Percentiles rank a stretch among this genome's conserved stretches.
Conservation (phyloP, 2,797 vertebrate genomes). For the Pyrrhura leucotis region DNA sequence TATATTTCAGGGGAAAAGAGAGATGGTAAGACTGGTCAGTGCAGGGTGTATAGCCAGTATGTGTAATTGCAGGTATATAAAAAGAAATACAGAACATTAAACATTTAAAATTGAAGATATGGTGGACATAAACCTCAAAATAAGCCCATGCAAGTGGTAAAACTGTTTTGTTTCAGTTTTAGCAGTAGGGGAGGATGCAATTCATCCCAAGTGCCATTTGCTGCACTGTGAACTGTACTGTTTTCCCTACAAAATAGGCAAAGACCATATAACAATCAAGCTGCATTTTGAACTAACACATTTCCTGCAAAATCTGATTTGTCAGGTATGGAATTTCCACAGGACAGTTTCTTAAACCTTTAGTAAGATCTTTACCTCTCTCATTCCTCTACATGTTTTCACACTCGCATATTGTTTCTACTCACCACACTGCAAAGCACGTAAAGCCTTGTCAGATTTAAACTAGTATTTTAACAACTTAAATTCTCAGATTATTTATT, state of each 20-base stretch:
- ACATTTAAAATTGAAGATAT: not conserved
- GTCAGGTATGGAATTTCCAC: not conserved
- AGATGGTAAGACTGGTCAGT: not conserved
- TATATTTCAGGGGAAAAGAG: not conserved
- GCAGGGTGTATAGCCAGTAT: not conserved
- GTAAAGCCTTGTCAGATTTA: not conserved
- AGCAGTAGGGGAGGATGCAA: not conserved
- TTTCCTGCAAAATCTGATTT: not conserved
- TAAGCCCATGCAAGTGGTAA: not conserved
- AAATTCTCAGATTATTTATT: not conserved
- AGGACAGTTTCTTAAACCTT: not conserved
- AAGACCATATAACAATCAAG: not conserved
- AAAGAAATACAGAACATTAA: not conserved
- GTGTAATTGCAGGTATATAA: not conserved
- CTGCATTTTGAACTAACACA: not conserved
- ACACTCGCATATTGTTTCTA: not conserved
- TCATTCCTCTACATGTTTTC: not conserved
- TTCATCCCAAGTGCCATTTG: not conserved
- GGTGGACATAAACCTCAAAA: not conserved
- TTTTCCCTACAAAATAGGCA: not conserved
- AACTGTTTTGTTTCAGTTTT: not conserved
- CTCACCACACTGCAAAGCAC: not conserved
- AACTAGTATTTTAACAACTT: not conserved
- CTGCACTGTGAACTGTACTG: not conserved
- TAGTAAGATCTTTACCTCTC: not conserved